Evolutionary conservation across 1,140 invertebrate genomes (phyloP).

Genomic region (Ceratina calcarata): DNA sequence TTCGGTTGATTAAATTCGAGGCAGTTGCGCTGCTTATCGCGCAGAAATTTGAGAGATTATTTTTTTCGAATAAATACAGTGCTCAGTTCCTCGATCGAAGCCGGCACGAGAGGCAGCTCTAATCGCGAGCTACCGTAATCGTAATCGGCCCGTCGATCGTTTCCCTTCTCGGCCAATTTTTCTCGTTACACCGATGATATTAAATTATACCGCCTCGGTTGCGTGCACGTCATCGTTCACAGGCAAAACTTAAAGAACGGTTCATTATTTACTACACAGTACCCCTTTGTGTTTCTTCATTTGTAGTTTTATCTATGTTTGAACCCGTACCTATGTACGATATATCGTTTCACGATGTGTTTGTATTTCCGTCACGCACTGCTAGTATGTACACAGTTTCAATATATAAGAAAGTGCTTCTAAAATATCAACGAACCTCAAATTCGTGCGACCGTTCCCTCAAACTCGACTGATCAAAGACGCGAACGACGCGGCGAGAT

Average conservation of each 20-base stretch:
- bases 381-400: background rate
- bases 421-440: background rate
- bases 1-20: background rate
- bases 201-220: constrained; percentile 20
- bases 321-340: too few relatives aligned
- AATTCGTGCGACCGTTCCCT: background rate
- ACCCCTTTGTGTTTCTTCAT: too few relatives aligned
- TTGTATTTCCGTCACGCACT: too few relatives aligned
- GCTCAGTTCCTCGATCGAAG: background rate
- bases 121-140: constrained; percentile 6
- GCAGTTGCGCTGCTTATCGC: constrained; percentile 3
- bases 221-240: background rate
- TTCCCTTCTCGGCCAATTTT: constrained; percentile 10
- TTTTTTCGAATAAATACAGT: constrained; percentile 19
- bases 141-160: constrained; percentile 21
- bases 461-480: background rate
- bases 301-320: too few relatives aligned
- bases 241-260: too few relatives aligned
- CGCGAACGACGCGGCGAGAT: background rate
- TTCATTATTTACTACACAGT: too few relatives aligned
- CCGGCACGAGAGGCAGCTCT: constrained; percentile 12
- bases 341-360: too few relatives aligned
- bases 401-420: background rate
- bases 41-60: constrained; percentile 19
- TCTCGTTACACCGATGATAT: constrained; percentile 12